Base-by-base conservation (phyloP, 2,797 vertebrate species). In the Crocodylus rhombifer region DNA sequence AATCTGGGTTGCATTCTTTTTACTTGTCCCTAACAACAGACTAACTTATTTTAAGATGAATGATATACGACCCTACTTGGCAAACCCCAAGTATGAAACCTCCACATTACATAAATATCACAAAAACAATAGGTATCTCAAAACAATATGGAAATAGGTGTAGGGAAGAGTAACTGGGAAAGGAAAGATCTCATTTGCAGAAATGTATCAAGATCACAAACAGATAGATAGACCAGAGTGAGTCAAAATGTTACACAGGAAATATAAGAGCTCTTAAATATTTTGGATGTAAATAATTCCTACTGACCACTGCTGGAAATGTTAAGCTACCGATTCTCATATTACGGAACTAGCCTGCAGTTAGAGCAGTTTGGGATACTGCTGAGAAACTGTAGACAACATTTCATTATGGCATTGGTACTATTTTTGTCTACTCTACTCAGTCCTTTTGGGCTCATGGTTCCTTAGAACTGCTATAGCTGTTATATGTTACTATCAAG, bases 121-220 rank as follows among this genome's bases (percentile, higher is more conserved):
- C 17, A 33, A 67, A 67, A 30, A 86, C 78, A 90, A 74, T 3
- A 33, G 82, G 67, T 79, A 95, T 92, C 95, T 90, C 79, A 91
- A 80, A 91, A 89, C 1, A 94, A 69, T 92, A 85, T 82, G 63
- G 73, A 82, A 91, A 84, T 36, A 28, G 20, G 28, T 80, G 94
- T 87, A 91, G 63, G 63, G n/a, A 69, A 85, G 67, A 84, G 61
- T 42, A 95, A 90, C 42, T 63, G 62, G 74, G 89, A 93, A 94
- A 0, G 58, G 64, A 93, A 95, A 83, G 28, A 84, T 78, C 67
- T 95, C 67, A 78, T 92, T 76, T 82, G 74, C 57, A 94, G 73
- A 86, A 93, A 86, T 33, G 64, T 14, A 82, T 77, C n/a, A 79
- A 89, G 69, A 87, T 84, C 36, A 82, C 79, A 91, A 77, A 78